Evolutionary conservation across 1,140 invertebrate species (phyloP).

Genomic region (Heliconius melpomene): DNA sequence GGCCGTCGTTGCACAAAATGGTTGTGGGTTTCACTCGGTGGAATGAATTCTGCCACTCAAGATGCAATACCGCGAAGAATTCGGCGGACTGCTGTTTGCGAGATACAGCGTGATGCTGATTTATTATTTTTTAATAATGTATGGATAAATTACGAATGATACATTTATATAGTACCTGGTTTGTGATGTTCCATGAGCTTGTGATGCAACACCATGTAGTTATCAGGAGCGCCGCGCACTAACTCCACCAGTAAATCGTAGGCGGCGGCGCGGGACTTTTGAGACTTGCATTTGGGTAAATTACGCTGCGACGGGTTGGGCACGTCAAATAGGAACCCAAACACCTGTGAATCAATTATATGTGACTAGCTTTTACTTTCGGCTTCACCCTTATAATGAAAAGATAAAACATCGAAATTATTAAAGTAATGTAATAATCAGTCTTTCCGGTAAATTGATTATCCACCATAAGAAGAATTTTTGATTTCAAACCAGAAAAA

Average conservation of each 20-base stretch:
- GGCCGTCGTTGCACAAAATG: no score
- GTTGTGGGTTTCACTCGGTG: no score
- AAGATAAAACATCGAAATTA: no score
- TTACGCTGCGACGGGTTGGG: constrained; percentile 92
- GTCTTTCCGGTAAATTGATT: no score
- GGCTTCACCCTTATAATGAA: no score
- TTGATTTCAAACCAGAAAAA: no score
- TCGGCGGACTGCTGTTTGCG: no score
- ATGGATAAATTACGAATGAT: constrained; percentile 10
- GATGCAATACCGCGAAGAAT: no score
- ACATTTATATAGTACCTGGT: constrained; percentile 81
- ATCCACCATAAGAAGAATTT: no score
- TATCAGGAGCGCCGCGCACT: constrained; percentile 90
- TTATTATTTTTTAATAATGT: background rate
- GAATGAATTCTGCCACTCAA: background rate
- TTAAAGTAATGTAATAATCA: no score
- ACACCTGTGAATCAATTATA: constrained; percentile 81
- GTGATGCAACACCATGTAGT: constrained; percentile 91
- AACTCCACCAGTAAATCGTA: constrained; percentile 95
- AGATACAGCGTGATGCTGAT: background rate
- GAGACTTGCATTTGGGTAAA: constrained; percentile 96
- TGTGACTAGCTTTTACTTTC: no score
- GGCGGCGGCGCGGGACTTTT: constrained; percentile 91
- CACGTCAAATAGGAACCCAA: constrained; percentile 94
- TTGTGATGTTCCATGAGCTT: constrained; percentile 93